Evolutionary conservation across 2,797 vertebrate species (phyloP), one percentile per base, ranked within the genome.

Genomic region (Iguana delicatissima): DNA sequence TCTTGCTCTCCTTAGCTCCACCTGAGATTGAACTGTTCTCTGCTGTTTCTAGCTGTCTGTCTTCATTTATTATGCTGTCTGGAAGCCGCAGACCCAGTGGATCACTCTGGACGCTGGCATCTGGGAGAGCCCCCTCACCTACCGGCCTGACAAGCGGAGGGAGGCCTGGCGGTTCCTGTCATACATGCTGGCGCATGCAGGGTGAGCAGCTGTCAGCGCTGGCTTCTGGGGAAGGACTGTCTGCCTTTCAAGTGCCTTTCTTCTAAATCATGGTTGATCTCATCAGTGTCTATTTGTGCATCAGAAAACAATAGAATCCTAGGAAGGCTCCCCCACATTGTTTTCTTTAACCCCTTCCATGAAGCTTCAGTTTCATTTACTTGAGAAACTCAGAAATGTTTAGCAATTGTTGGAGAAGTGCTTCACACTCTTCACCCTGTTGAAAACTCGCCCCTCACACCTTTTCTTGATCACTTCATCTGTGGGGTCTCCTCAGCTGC

Each of bases 131-230:
- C 98, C 98, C 12, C 97, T 99, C 0, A 97, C 96, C 12, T 99
- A 99, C 95, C 95, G 95, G 42, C 96, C 98, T 0, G 96, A 97
- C 7, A 83, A 67, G 59, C 94, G 98, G 1, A 81, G 98, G 87
- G 96, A 99, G 94, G 98, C 98, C 12, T 99, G 98, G 98, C 97
- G 98, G 88, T 99, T 99, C 86, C 0, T 98, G 90, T 99, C 98
- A 62, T 99, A 99, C 95, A 99, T 99, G 98, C 97, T 99, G 87
- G 97, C 99, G 73, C 98, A 99, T 24, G 98, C 98, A 0, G 98
- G 98, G 98, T 99, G 96, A 98, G 96, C 38, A 74, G 16, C 24
- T 12, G 7, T 10, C 24, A 35, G 26, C 73, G 18, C 62, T n/a
- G 69, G 62, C 16, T 38, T 42, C 35, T 0, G 1, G 13, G 10